Percentiles rank a stretch among this genome's conserved stretches.
These are phyloP conservation scores for Bos indicus DNA, from an alignment of 2,113 vertebrate genomes.

Conservation along the genomic window DNA sequence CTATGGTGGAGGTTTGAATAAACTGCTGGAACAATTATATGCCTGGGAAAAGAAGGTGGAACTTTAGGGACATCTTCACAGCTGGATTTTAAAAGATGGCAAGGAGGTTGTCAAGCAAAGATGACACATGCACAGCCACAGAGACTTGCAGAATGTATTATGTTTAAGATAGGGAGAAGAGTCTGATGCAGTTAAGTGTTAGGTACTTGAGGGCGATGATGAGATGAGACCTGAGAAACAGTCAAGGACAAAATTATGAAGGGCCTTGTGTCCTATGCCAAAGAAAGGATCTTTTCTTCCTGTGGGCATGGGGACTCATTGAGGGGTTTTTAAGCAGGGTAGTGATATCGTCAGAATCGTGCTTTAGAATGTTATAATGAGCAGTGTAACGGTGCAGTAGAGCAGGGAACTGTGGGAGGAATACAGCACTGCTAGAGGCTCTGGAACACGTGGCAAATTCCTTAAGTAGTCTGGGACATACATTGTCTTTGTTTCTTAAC, in stretches of 20 bases:
- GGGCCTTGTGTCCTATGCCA: background rate
- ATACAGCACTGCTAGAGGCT: background rate
- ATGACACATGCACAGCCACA: background rate
- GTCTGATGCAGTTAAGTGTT: background rate
- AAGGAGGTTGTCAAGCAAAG: background rate
- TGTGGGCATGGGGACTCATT: background rate
- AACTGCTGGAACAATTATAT: background rate
- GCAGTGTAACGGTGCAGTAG: background rate
- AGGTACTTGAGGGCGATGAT: background rate
- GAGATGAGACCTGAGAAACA: background rate
- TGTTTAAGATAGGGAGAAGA: background rate
- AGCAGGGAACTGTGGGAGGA: background rate
- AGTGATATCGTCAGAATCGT: background rate
- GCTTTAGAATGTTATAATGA: background rate
- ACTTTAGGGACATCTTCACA: background rate
- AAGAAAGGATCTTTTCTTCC: background rate
- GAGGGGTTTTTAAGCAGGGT: background rate
- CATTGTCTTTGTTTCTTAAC: conserved; percentile 29
- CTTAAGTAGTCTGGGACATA: background rate
- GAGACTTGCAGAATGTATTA: background rate
- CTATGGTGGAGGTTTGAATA: background rate
- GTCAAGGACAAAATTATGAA: background rate
- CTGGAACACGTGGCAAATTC: background rate
- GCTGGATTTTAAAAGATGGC: background rate
- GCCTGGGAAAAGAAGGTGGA: conserved; percentile 22